Evolutionary conservation across 2,888 invertebrate species (phyloP).

Genomic region (Apodemia zela): DNA sequence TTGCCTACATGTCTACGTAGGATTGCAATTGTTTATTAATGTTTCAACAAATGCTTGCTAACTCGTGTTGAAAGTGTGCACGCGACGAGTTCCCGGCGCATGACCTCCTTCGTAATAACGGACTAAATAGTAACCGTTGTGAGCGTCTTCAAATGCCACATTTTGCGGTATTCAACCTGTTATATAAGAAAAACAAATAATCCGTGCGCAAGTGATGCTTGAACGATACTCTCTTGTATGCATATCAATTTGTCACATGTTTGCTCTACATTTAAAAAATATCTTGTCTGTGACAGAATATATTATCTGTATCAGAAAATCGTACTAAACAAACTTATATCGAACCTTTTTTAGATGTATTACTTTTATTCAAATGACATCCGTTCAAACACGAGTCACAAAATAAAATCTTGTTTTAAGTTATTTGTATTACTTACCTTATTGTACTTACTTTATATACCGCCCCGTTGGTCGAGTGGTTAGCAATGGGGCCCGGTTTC

Average conservation of each 20-base stretch:
- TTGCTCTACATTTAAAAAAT: neutral
- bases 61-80: slow-evolving; percentile 62
- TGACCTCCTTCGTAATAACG: slow-evolving; percentile 69
- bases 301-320: too few species aligned
- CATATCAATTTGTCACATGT: neutral
- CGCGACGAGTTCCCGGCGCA: slow-evolving; percentile 45
- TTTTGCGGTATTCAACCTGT: slow-evolving; percentile 36
- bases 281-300: neutral
- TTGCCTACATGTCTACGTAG: slow-evolving; percentile 27
- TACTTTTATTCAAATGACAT: too few species aligned
- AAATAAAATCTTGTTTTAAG: too few species aligned
- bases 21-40: slow-evolving; percentile 32
- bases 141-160: slow-evolving; percentile 37
- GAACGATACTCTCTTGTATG: neutral
- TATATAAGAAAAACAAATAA: slow-evolving; percentile 40
- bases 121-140: slow-evolving; percentile 46
- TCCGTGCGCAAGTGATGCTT: slow-evolving; percentile 1
- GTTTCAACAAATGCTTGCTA: slow-evolving; percentile 47
- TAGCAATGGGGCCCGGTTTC: too few species aligned
- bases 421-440: too few species aligned
- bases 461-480: too few species aligned
- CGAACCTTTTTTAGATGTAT: too few species aligned
- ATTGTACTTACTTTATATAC: too few species aligned
- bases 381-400: too few species aligned
- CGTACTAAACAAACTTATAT: too few species aligned